Base-by-base conservation (phyloP, 2,113 vertebrate genomes). In the Trogon surrucura region DNA sequence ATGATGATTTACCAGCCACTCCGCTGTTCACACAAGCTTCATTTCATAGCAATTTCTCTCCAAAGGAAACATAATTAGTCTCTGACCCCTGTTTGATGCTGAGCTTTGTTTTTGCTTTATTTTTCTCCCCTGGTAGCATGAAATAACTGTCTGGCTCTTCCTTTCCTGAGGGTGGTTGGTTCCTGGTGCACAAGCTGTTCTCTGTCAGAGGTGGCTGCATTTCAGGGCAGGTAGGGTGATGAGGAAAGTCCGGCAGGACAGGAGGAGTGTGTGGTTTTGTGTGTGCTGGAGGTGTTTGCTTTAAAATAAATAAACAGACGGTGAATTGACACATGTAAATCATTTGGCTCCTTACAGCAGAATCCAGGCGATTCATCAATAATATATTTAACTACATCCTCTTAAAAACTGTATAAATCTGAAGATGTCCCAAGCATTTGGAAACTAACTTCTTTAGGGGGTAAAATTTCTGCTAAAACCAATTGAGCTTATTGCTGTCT, bases 41-140 rank as follows among this genome's bases (percentile, higher is more conserved):
- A 67, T 92, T 97, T 91, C 92, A 77, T 72, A 80, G 41, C 77
- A 79, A 19, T 87, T 47, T 87, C 90, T 92, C 88, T 94, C 0
- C 0, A 87, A 96, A 89, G 38, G 48, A 91, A 91, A 91, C 36
- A 84, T 93, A 94, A 94, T 95, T 96, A 96, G 95, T 77, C 72
- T 82, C 72, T 92, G 87, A 85, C 83, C 75, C 58, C 48, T 82
- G 51, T 84, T 81, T 74, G 27, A 79, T 64, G 73, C 64, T 54
- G 47, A 87, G 74, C 53, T 80, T 61, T 88, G 83, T 3, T 74
- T 91, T 87, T 84, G 66, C 64, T 88, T 82, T 69, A 54, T 77
- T 92, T 95, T 91, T 38, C 66, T 96, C 57, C 44, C 45, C 12
- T 57, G 60, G 48, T 85, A 88, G 61, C 61, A 66, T n/a, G 58